Percentiles rank a stretch among this genome's conserved stretches.
These are phyloP conservation scores for Ichneumoninae sp. DNA, from an alignment of 2,888 invertebrate genomes.

Conservation along the genomic window DNA sequence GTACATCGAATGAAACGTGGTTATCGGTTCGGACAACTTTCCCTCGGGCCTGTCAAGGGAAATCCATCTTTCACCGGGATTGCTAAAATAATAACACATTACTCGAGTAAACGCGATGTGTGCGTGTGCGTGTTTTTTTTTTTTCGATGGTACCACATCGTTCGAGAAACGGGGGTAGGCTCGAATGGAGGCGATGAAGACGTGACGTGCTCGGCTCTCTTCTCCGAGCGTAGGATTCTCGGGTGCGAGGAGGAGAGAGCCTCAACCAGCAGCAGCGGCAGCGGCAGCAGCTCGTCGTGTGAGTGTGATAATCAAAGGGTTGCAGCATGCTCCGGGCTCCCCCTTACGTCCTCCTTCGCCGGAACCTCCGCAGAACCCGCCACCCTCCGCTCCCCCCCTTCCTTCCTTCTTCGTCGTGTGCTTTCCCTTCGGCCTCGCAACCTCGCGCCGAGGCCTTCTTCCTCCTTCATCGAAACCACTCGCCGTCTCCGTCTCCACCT, in stretches of 20 bases:
- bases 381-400: constrained; percentile 43
- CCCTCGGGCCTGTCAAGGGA: not conserved
- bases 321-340: constrained; percentile 71
- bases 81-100: not conserved
- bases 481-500: constrained; percentile 32
- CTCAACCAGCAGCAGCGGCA: constrained; percentile 39
- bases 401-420: constrained; percentile 36
- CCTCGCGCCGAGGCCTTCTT: constrained; percentile 27
- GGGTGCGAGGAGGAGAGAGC: constrained; percentile 14
- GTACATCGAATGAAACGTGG: not conserved
- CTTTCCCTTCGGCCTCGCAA: constrained; percentile 46
- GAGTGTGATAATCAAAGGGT: constrained; percentile 76
- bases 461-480: constrained; percentile 40
- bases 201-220: constrained; percentile 70
- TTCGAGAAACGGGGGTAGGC: constrained; percentile 47
- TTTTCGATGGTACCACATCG: constrained; percentile 2
- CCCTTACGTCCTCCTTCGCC: constrained; percentile 68
- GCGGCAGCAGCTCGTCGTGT: constrained; percentile 64
- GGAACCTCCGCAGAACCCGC: constrained; percentile 52
- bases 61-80: not conserved
- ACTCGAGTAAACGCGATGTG: not conserved
- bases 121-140: not conserved
- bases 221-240: constrained; percentile 33
- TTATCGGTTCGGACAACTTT: not conserved
- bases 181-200: constrained; percentile 72